Evolutionary conservation across 2,797 vertebrate species (phyloP).

Genomic region (Ctenochaetus hawaiiensis): DNA sequence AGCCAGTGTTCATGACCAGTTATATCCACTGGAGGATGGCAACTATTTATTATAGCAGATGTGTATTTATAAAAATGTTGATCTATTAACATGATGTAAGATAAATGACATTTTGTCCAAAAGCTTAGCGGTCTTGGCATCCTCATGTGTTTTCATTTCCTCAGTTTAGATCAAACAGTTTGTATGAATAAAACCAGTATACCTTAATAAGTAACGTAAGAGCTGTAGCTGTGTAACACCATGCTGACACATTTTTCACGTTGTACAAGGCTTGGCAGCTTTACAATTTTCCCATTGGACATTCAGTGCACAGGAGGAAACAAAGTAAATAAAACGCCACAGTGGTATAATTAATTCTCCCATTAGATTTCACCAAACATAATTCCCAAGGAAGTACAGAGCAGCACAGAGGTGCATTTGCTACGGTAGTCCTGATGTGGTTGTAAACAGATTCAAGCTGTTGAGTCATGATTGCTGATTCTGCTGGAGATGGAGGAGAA

Average conservation of each 20-base stretch:
- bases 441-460: constrained; percentile 69
- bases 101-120: constrained; percentile 15
- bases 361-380: constrained; percentile 51
- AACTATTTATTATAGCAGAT: background rate
- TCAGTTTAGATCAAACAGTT: constrained; percentile 21
- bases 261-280: constrained; percentile 59
- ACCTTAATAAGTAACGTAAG: constrained; percentile 41
- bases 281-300: constrained; percentile 62
- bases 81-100: constrained; percentile 1
- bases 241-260: constrained; percentile 38
- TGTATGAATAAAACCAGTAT: constrained; percentile 25
- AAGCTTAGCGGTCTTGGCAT: constrained; percentile 8
- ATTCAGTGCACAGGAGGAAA: constrained; percentile 64
- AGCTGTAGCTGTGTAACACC: constrained; percentile 46
- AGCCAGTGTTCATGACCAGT: too few relatives aligned
- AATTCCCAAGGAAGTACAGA: constrained; percentile 44
- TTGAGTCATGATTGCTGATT: constrained; percentile 64
- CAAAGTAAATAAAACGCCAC: constrained; percentile 69
- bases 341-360: constrained; percentile 67
- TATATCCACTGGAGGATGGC: background rate
- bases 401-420: constrained; percentile 43
- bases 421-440: constrained; percentile 60
- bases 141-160: constrained; percentile 37
- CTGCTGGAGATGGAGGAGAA: constrained; percentile 45
- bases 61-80: background rate